Conservation (phyloP, 2,797 vertebrate genomes). For the Salarias fasciatus region DNA sequence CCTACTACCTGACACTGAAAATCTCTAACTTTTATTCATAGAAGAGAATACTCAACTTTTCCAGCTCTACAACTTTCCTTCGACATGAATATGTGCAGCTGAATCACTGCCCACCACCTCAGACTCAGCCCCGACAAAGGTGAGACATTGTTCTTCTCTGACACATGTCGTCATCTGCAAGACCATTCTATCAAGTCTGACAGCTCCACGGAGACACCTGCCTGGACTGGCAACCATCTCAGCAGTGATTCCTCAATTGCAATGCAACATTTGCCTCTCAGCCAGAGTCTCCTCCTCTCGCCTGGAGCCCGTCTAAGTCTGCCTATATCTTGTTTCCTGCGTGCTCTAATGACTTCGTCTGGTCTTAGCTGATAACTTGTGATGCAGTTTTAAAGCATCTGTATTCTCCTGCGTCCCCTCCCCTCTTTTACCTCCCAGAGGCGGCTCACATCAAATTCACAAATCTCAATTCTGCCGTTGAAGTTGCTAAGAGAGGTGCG, state of each 20-base stretch:
- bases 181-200: constrained; percentile 33
- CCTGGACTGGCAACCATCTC: constrained; percentile 35
- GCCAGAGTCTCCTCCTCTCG: not conserved
- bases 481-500: constrained; percentile 44
- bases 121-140: constrained; percentile 46
- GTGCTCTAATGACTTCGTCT: constrained; percentile 24
- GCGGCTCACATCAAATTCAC: constrained; percentile 27
- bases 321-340: constrained; percentile 7
- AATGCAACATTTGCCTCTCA: constrained; percentile 24
- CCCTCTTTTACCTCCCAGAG: constrained; percentile 19
- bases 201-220: constrained; percentile 22
- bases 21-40: constrained; percentile 2
- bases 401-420: constrained; percentile 19
- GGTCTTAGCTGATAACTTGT: constrained; percentile 21
- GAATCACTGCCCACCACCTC: constrained; percentile 37
- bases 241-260: constrained; percentile 21
- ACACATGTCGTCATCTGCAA: constrained; percentile 46
- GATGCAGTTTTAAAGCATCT: constrained; percentile 23
- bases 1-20: too few relatives aligned
- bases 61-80: constrained; percentile 33
- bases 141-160: constrained; percentile 42
- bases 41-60: constrained; percentile 8
- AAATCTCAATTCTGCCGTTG: constrained; percentile 35
- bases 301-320: constrained; percentile 7
- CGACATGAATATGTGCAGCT: constrained; percentile 32